Percentiles rank a stretch among this genome's conserved stretches.
Evolutionary conservation across 2,797 vertebrate species (phyloP).

Genomic region (Fundulus diaphanus): DNA sequence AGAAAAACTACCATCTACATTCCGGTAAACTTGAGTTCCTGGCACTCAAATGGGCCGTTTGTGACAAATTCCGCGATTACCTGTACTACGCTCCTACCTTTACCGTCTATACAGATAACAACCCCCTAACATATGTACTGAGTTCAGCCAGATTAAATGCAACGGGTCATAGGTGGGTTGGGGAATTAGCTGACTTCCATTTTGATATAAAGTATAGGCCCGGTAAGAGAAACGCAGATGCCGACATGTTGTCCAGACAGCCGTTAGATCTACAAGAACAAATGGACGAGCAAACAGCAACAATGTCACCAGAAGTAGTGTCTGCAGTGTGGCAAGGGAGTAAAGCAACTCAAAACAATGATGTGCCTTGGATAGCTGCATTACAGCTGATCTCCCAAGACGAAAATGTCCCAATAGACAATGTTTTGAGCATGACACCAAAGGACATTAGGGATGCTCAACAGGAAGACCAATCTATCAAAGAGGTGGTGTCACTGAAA

Average conservation of each 20-base stretch:
- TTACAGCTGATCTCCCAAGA: background rate
- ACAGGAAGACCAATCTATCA: slow-evolving; percentile 17
- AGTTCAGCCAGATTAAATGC: background rate
- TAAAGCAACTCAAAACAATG: background rate
- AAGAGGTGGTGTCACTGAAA: slow-evolving; percentile 16
- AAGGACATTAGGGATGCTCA: slow-evolving; percentile 9
- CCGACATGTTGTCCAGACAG: background rate
- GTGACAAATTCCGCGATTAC: background rate
- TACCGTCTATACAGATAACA: background rate
- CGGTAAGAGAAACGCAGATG: background rate
- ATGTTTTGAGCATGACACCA: background rate
- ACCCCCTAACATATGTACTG: too few relatives aligned
- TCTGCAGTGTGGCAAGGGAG: background rate
- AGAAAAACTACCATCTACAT: background rate
- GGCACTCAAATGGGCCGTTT: background rate
- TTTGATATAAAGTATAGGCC: background rate
- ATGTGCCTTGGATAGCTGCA: background rate
- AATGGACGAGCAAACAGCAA: background rate
- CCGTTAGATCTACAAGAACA: background rate
- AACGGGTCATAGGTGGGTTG: background rate
- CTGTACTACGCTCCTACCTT: background rate
- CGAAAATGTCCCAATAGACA: background rate
- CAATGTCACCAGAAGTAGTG: background rate
- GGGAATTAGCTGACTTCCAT: background rate
- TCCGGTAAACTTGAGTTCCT: background rate